phyloP scores from a whole-genome alignment of 1,140 invertebrate species.

The Drosophila pandora region DNA sequence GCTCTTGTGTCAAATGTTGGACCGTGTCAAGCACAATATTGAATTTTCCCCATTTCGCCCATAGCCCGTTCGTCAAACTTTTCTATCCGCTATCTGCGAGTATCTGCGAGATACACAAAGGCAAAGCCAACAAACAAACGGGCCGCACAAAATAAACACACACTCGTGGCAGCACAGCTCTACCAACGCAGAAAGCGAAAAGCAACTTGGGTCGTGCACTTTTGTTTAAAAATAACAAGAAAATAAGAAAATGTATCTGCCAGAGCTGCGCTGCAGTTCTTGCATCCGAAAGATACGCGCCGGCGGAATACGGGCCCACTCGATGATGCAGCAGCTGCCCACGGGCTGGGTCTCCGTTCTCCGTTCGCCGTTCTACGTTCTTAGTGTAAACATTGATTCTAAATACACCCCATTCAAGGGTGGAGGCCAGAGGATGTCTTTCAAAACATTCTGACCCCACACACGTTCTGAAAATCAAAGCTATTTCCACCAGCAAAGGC shows the following conservation, averaged over 20 bases:
- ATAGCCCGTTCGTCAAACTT: constrained; percentile 22
- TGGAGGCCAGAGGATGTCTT: constrained; percentile 20
- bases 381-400: constrained; percentile 33
- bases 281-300: constrained; percentile 29
- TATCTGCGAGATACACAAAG: constrained; percentile 59
- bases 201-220: constrained; percentile 35
- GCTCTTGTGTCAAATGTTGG: constrained; percentile 61
- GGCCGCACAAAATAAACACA: constrained; percentile 43
- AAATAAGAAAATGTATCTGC: constrained; percentile 46
- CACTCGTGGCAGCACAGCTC: constrained; percentile 7
- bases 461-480: constrained; percentile 19
- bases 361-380: neutral
- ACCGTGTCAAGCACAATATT: constrained; percentile 55
- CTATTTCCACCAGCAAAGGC: constrained; percentile 4
- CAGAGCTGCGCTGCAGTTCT: constrained; percentile 25
- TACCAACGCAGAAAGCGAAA: constrained; percentile 18
- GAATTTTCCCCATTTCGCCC: constrained; percentile 17
- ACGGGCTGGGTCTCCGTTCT: constrained; percentile 4
- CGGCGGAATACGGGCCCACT: constrained; percentile 25
- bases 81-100: constrained; percentile 39
- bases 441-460: constrained; percentile 34
- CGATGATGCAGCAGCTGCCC: constrained; percentile 39
- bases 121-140: constrained; percentile 39
- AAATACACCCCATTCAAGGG: constrained; percentile 42
- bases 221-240: constrained; percentile 65